Evolutionary conservation across 2,888 invertebrate genomes (phyloP), one percentile per base, ranked within the genome.

Genomic region (Myopa tessellatipennis): DNA sequence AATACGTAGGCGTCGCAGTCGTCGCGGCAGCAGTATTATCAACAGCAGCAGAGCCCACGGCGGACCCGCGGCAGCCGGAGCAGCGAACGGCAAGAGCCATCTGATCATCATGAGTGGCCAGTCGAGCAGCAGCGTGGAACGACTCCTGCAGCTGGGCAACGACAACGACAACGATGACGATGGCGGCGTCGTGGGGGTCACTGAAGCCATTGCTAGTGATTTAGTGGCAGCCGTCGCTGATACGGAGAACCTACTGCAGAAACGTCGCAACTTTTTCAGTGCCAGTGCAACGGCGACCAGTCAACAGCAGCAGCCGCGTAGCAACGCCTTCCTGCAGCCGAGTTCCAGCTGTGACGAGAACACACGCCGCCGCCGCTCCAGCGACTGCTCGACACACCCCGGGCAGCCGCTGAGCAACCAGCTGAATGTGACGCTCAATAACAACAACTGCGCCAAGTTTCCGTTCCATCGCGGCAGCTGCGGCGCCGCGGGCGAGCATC

Each of bases 381-480:
- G 87, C 80, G 87, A 87, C 45, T 87, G 87, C 55, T 85, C 87
- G 0, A 81, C 83, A 6, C 83, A 83, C 74, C 82, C 82, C 26
- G 81, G 77, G 76, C 78, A 83, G 78, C 71, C 84, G 6, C 75
- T 86, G 50, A 83, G 84, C 79, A 85, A 87, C 82, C 88, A 88
- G 77, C 77, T 88, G 73, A 88, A 87, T 78, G 85, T 88, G 18
- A 87, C 87, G n/a, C 81, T 87, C 1, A 87, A 87, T 78, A 88
- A 88, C 80, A 88, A 86, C 80, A 55, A 80, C 74, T 8, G 80
- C 79, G 81, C 80, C 67, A 82, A 83, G 65, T 77, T 86, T 77
- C 86, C 87, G 1, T 82, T 87, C 50, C 88, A 89, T 84, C 88
- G 88, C 36, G 88, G 88, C 79, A 89, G 89, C 77, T 89, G 88